Conservation (phyloP, 2,797 vertebrate genomes). For the Morus bassanus region DNA sequence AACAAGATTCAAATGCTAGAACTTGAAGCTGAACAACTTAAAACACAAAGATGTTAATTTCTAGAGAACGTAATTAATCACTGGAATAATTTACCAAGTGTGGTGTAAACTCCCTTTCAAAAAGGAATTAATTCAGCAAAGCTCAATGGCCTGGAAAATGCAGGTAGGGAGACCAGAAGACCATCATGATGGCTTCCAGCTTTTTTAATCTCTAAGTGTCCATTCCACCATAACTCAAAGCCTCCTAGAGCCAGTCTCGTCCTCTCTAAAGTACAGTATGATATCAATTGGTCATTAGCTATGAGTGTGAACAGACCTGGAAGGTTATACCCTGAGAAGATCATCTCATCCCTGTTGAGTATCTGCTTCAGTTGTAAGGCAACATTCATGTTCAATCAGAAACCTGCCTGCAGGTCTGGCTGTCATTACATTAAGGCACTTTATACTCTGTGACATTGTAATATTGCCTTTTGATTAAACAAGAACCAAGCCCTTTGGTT, state of each 20-base stretch:
- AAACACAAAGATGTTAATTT: neutral
- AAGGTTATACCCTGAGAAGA: neutral
- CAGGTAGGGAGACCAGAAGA: neutral
- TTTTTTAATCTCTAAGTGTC: neutral
- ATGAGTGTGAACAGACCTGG: neutral
- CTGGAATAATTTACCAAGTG: neutral
- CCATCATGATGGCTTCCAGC: neutral
- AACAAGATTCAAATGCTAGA: neutral
- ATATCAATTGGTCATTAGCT: neutral
- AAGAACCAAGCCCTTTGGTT: neutral
- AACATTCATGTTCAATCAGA: neutral
- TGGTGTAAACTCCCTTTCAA: neutral
- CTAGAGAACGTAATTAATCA: neutral
- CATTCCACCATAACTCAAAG: neutral
- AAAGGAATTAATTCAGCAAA: neutral
- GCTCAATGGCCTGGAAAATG: neutral
- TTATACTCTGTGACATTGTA: neutral
- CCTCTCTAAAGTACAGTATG: neutral
- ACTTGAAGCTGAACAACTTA: neutral
- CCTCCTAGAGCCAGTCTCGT: neutral
- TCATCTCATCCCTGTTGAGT: neutral
- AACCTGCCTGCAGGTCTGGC: neutral
- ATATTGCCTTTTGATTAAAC: neutral
- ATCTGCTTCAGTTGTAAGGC: neutral
- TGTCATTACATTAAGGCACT: neutral